Base-by-base conservation (phyloP, 2,797 vertebrate species). In the Chelidonichthys spinosus region DNA sequence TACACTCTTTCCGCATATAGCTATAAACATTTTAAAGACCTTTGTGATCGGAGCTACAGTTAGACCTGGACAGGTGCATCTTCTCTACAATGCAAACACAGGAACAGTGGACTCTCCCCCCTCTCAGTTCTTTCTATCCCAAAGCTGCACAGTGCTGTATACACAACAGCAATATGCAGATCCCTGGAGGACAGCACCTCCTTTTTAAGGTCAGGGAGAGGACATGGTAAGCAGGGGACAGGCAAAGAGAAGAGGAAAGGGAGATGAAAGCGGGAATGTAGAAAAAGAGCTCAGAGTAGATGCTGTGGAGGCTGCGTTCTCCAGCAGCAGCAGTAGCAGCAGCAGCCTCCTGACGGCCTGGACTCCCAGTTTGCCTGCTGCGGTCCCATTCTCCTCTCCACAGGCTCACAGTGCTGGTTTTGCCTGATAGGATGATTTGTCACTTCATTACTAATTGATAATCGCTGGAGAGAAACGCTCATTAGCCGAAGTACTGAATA, bases 371-470 rank as follows among this genome's bases (percentile, higher is more conserved):
- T 52, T 4, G 32, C 65, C 72, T 52, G 74, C 83, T 82, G 56
- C 9, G 11, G n/a, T 68, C 52, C 80, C 78, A 74, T 73, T 69
- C 72, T 60, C 44, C 53, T 72, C 54, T 84, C 83, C 66, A 60
- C 70, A 61, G 68, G 73, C 80, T 71, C 74, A 65, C 72, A 44
- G 66, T 33, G 74, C 83, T 74, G 67, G 35, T 84, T 86, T 76
- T 87, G 72, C 75, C 83, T 70, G 73, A 91, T 88, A 84, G 82
- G 86, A 89, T 92, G 92, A 93, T 93, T 92, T 91, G 87, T 88
- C 81, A 85, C 92, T 91, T 93, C 91, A 91, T 93, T 91, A 92
- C 86, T 93, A 92, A 94, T 92, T 91, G 91, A 93, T 93, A 90
- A 90, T 90, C 72, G 64, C 75, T 33, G 55, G 81, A 89, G 85